Conservation (phyloP, 2,113 vertebrate species). For the Thinocorus orbignyianus region DNA sequence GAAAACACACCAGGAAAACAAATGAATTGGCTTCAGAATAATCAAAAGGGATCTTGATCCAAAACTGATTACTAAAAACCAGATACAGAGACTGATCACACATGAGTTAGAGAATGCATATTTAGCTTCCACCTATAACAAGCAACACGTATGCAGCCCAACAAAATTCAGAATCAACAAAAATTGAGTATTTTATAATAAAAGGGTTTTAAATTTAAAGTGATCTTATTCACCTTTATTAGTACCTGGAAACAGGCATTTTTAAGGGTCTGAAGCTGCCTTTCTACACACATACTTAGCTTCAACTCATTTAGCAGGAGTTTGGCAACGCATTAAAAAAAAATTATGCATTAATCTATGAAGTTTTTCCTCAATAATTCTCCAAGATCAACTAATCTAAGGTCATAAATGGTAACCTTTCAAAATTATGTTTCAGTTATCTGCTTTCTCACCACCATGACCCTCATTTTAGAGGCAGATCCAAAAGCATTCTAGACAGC, state of each 20-base stretch:
- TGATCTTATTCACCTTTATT: background rate
- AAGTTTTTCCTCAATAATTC: background rate
- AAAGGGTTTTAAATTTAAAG: background rate
- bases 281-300: background rate
- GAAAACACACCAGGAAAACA: no score
- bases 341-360: background rate
- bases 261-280: background rate
- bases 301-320: background rate
- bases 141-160: background rate
- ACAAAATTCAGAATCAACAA: background rate
- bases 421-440: background rate
- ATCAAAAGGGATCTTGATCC: conserved; percentile 35
- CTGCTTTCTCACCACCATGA: background rate
- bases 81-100: conserved; percentile 9
- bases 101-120: background rate
- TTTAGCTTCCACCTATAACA: background rate
- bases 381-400: background rate
- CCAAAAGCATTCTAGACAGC: background rate
- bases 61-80: background rate
- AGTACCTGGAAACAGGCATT: background rate
- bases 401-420: background rate
- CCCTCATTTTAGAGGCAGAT: background rate
- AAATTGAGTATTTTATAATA: background rate
- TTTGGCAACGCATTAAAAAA: background rate
- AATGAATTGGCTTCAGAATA: conserved; percentile 43